Base-by-base conservation (phyloP, 2,888 invertebrate genomes). In the Perizoma flavofasciatum region DNA sequence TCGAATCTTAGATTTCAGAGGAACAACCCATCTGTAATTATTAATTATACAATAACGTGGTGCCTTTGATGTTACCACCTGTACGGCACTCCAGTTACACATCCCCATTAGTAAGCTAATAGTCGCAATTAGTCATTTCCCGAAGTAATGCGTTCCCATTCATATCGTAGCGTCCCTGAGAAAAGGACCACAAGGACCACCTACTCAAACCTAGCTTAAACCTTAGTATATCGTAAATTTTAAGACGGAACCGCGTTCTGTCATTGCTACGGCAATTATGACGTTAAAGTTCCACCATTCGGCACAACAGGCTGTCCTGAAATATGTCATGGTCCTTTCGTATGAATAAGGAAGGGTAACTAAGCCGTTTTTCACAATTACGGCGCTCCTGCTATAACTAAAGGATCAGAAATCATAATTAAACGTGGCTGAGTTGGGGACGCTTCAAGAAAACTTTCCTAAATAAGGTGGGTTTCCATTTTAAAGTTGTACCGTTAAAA, bases 51-150 rank as follows among this genome's bases (percentile, higher is more conserved):
- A 61, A 59, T 56, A 58, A 50, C 58, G 60, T 53, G 59, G 63
- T 53, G 61, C 60, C 66, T 71, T 68, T 73, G 68, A 73, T 68
- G 69, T 71, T 68, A 54, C 59, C 69, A 71, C 69, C 56, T 61
- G 69, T 69, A 50, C 51, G 63, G 59, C 67, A 66, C 68, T 63
- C 61, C 54, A 47, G 59, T 71, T 66, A 69, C 70, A 67, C 61
- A 59, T 68, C 65, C 65, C 75, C 81, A 81, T 86, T 83, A 79
- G 73, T 73, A 78, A 69, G 74, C 71, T 83, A 84, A 84, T 83
- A 80, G 83, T 75, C 59, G 40, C 72, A 73, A 81, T 86, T 82
- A 84, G 73, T 86, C 80, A 85, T 83, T 81, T 75, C 76, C 81
- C 66, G 50, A 62, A 52, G 74, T 83, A 84, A 84, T 82, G 81